Evolutionary conservation across 2,113 vertebrate genomes (phyloP), one percentile per base, ranked within the genome.

Genomic region (Tor tambroides): DNA sequence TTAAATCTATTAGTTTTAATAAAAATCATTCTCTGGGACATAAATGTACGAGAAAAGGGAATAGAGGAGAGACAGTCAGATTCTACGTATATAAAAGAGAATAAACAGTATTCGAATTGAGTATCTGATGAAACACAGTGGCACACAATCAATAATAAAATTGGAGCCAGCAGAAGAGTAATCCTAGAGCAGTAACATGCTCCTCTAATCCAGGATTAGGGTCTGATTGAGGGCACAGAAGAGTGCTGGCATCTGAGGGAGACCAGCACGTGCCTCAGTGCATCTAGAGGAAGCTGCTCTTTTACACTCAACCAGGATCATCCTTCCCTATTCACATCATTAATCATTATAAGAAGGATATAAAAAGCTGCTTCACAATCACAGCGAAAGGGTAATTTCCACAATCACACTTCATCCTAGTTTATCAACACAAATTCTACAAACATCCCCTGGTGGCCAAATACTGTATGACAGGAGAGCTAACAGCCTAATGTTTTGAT

Each of bases 201-300:
- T 86, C 71, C 77, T 90, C 91, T 94, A 93, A 94, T 94, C 94
- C 92, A 90, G 93, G 93, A 94, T 95, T 95, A 93, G 72, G 87
- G 86, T 89, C 63, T 92, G 92, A 94, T 88, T 92, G 89, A 90
- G 89, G 91, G 1, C 91, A 91, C 89, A 90, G 89, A 91, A 90
- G 91, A 93, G 91, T 89, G 89, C 85, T 89, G 88, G 69, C 90
- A 91, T 93, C 92, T 93, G 91, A 77, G 92, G 90, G 93, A 92
- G 90, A 84, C 54, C 0, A n/a, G 81, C 90, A 93, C 91, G 86
- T 93, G 92, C 89, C 85, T 71, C 77, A 67, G 56, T 88, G 87
- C 83, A 46, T 28, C 65, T 26, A 26, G 32, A 28, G 38, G 46
- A 81, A 76, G 69, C 26, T 83, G 54, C 28, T 74, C 35, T 65